A percentile compares a stretch with the other conserved stretches of the same genome.
These are phyloP conservation scores for Grus americana DNA, from an alignment of 2,113 vertebrate species.

Conservation along the genomic window DNA sequence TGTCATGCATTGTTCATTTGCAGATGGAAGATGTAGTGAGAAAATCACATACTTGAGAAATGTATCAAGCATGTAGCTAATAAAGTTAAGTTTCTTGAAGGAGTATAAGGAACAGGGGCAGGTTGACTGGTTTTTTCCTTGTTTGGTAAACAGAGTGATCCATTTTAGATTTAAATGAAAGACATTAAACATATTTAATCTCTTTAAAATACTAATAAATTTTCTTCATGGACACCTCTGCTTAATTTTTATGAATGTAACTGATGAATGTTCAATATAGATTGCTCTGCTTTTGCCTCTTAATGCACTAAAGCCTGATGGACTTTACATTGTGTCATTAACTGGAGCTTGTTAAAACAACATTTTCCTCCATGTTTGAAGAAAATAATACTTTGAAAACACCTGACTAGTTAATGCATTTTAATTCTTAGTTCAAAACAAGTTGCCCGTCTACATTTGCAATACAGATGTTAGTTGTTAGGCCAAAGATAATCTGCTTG, in stretches of 20 bases:
- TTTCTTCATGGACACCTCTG: neutral
- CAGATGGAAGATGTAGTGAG: neutral
- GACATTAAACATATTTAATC: neutral
- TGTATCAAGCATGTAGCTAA: neutral
- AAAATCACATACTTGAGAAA: neutral
- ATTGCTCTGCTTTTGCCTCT: neutral
- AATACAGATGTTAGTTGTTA: neutral
- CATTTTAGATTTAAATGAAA: neutral
- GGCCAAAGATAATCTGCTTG: neutral
- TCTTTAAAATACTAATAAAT: neutral
- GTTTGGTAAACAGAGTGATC: neutral
- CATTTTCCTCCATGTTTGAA: neutral
- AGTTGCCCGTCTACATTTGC: neutral
- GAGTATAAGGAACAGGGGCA: neutral
- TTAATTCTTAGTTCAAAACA: neutral
- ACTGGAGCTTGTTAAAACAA: neutral
- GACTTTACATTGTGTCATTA: neutral
- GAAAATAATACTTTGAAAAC: neutral
- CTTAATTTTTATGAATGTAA: neutral
- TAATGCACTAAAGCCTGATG: neutral
- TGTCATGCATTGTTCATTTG: neutral
- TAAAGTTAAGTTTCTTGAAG: neutral
- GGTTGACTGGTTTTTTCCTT: neutral
- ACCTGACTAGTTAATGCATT: neutral
- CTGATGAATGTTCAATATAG: neutral